A percentile compares a stretch with the other conserved stretches of the same genome.
These are phyloP conservation scores for Cantharis flavilabris DNA, from an alignment of 2,888 invertebrate species.

Conservation along the genomic window DNA sequence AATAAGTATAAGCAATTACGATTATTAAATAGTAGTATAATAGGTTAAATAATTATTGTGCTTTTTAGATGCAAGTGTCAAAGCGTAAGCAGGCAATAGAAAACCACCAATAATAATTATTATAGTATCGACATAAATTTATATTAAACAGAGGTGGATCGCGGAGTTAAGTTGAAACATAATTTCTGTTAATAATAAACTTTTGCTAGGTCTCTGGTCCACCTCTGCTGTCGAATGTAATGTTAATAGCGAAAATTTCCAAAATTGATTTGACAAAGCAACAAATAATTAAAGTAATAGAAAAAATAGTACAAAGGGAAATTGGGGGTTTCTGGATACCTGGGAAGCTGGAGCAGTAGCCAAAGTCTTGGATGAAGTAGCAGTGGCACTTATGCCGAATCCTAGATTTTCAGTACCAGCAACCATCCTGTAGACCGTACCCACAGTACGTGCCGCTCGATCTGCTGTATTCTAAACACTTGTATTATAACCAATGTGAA, in stretches of 20 bases:
- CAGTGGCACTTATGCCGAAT: slow-evolving; percentile 69
- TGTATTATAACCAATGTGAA: slow-evolving; percentile 19
- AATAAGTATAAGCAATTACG: neutral
- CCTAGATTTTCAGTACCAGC: slow-evolving; percentile 77
- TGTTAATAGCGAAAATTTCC: neutral
- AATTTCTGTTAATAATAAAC: neutral
- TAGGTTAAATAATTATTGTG: neutral
- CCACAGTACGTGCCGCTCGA: slow-evolving; percentile 79
- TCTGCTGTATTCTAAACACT: slow-evolving; percentile 59
- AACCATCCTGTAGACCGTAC: slow-evolving; percentile 77
- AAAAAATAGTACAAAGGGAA: slow-evolving; percentile 8
- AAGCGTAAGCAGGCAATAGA: neutral
- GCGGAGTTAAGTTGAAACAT: neutral
- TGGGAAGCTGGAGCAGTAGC: slow-evolving; percentile 39
- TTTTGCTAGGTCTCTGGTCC: neutral
- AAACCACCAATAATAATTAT: neutral
- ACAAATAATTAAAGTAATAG: slow-evolving; percentile 9
- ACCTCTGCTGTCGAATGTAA: neutral
- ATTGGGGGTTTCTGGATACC: slow-evolving; percentile 51
- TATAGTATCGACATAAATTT: neutral
- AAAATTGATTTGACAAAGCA: neutral
- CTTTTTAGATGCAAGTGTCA: neutral
- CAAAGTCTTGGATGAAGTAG: slow-evolving; percentile 56
- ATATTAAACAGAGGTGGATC: neutral
- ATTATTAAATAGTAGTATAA: neutral